phyloP scores from a whole-genome alignment of 2,797 vertebrate genomes.

The Halcyon chelicuti region DNA sequence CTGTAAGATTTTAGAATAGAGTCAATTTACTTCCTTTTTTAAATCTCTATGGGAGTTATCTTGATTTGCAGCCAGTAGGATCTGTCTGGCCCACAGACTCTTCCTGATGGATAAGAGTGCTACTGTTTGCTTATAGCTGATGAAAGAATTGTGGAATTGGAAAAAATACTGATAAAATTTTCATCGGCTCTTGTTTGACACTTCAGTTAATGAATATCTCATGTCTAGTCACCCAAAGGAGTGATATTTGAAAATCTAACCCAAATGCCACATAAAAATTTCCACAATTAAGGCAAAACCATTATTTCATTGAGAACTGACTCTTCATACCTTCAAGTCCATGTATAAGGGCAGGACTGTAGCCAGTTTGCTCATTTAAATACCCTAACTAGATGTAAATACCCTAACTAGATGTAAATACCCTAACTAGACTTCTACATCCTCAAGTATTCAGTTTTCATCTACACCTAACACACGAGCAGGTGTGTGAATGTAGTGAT shows the following conservation, averaged over 20 bases:
- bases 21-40: background rate
- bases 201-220: conserved; percentile 23
- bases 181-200: conserved; percentile 30
- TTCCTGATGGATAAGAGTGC: conserved; percentile 28
- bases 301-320: background rate
- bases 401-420: background rate
- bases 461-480: background rate
- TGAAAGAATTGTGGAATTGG: conserved; percentile 38
- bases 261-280: background rate
- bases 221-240: background rate
- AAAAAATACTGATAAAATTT: conserved; percentile 24
- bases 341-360: background rate
- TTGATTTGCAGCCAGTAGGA: conserved; percentile 40
- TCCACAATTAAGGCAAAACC: background rate
- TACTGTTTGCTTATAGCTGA: conserved; percentile 54
- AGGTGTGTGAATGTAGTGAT: background rate
- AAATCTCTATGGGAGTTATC: background rate
- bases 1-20: conserved; percentile 9
- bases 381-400: background rate
- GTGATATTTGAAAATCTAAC: background rate
- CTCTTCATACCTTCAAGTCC: background rate
- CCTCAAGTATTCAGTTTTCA: background rate
- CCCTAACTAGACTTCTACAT: background rate
- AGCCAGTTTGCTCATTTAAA: background rate
- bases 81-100: conserved; percentile 23